Conservation (phyloP, 2,888 invertebrate genomes). For the Troglohyphantes excavatus region DNA sequence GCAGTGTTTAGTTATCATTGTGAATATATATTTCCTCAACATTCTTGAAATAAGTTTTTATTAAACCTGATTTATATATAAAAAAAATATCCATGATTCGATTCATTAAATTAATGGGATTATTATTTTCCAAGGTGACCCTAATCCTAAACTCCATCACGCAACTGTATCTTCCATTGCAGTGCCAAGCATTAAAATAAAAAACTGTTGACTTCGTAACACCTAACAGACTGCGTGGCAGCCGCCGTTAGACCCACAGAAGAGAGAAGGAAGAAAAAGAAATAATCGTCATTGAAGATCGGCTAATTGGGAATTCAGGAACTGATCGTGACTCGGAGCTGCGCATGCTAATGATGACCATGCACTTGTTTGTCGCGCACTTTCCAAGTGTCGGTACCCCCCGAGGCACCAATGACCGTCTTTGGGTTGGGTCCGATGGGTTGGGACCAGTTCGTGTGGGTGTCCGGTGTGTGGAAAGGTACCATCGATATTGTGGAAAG, state of each 20-base stretch:
- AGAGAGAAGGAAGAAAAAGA: not conserved
- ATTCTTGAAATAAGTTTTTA: too few relatives aligned
- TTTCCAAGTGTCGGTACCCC: not conserved
- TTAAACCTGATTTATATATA: too few relatives aligned
- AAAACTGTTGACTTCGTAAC: not conserved
- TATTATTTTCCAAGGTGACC: too few relatives aligned
- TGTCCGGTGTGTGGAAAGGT: not conserved
- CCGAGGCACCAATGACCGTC: constrained; percentile 8
- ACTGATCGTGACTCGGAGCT: not conserved
- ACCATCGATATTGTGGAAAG: too few relatives aligned
- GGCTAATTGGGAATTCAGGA: not conserved
- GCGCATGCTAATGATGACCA: not conserved
- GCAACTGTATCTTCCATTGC: not conserved
- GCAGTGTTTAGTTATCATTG: too few relatives aligned
- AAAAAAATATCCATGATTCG: too few relatives aligned
- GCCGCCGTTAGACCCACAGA: not conserved
- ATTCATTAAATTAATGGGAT: too few relatives aligned
- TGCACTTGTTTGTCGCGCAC: constrained; percentile 12
- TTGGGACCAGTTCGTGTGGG: not conserved
- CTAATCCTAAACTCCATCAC: not conserved
- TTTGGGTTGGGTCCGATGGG: not conserved
- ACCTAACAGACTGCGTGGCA: constrained; percentile 44
- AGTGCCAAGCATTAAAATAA: not conserved
- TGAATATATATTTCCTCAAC: too few relatives aligned
- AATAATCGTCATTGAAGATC: not conserved